Percentiles rank a stretch among this genome's conserved stretches.
phyloP scores from a whole-genome alignment of 2,113 vertebrate species.

The Gambusia affinis region DNA sequence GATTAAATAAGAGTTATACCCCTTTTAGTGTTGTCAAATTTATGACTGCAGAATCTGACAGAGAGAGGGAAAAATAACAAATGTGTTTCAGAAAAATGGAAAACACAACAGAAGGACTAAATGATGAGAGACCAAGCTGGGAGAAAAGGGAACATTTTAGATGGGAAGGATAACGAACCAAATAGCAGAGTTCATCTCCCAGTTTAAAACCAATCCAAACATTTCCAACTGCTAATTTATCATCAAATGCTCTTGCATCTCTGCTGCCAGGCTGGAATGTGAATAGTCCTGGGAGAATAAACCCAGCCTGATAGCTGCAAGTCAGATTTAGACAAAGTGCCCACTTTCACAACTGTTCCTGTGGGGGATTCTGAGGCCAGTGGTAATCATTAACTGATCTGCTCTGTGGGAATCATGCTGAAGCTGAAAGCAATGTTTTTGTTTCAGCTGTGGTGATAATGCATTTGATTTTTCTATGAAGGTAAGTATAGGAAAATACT shows the following conservation, averaged over 20 bases:
- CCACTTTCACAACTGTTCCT: slow-evolving; percentile 36
- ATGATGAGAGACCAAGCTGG: background rate
- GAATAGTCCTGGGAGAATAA: slow-evolving; percentile 54
- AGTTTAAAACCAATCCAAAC: slow-evolving; percentile 44
- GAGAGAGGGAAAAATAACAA: slow-evolving; percentile 33
- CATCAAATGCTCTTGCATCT: slow-evolving; percentile 57
- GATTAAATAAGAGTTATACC: background rate
- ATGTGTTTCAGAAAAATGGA: slow-evolving; percentile 1
- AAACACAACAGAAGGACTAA: slow-evolving; percentile 5
- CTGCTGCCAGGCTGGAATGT: slow-evolving; percentile 56
- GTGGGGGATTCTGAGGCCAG: slow-evolving; percentile 10
- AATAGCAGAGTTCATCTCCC: slow-evolving; percentile 53
- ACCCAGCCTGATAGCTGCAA: slow-evolving; percentile 65
- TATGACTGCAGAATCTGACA: slow-evolving; percentile 9
- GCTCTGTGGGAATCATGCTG: slow-evolving; percentile 16
- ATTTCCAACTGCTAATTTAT: slow-evolving; percentile 62
- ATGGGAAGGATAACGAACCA: slow-evolving; percentile 29
- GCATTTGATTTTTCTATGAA: background rate
- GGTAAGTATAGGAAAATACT: slow-evolving; percentile 30
- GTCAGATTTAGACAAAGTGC: slow-evolving; percentile 47
- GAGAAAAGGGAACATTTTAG: slow-evolving; percentile 24
- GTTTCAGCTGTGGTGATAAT: background rate
- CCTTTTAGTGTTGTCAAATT: background rate
- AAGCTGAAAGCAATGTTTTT: background rate
- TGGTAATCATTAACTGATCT: slow-evolving; percentile 61